Base-by-base conservation (phyloP, 2,888 invertebrate genomes). In the Serrognathus titanus region DNA sequence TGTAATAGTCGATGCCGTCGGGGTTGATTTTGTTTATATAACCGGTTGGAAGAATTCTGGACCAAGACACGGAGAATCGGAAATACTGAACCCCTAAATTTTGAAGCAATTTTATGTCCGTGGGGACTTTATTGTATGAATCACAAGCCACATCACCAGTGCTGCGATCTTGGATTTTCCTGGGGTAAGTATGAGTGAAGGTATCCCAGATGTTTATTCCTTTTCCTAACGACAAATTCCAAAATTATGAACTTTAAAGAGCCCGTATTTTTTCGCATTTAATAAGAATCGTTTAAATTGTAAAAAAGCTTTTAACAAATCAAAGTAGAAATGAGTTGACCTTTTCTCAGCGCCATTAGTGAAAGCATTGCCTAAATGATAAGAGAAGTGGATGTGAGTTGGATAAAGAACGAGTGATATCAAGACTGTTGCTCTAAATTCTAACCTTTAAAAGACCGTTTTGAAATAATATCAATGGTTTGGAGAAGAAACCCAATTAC, bases 131-230 rank as follows among this genome's bases (percentile, higher is more conserved):
- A 72, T 87, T 83, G 72, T 87, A 89, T 35, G 87, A 86, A 70
- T 88, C 85, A 53, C 84, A 83, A 0, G 88, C 83, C 0, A 85
- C 74, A 67, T 88, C 85, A 0, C 82, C 87, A 43, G 80, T 85
- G 13, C 76, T 72, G 40, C 77, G 76, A 66, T 86, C 82, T 49
- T 72, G 74, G 1, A 87, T 78, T 0, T 78, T 66, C 1, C 82
- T 79, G 0, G 82, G 80, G 43, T 79, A 66, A 1, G 46, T 51
- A 62, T 85, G 85, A 0, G 83, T 82, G 65, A 85, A 83, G 5
- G 78, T 79, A 72, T 89, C 89, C 89, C 88, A 88, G n/a, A 86
- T 83, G 65, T 81, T 84, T 64, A 82, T 82, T 3, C 83, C 81
- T 8, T 82, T 85, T 84, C 62, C 39, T 58, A 24, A 31, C 4